These are phyloP conservation scores for Desmodus rotundus DNA, from an alignment of 2,113 vertebrate species.

Conservation along the genomic window DNA sequence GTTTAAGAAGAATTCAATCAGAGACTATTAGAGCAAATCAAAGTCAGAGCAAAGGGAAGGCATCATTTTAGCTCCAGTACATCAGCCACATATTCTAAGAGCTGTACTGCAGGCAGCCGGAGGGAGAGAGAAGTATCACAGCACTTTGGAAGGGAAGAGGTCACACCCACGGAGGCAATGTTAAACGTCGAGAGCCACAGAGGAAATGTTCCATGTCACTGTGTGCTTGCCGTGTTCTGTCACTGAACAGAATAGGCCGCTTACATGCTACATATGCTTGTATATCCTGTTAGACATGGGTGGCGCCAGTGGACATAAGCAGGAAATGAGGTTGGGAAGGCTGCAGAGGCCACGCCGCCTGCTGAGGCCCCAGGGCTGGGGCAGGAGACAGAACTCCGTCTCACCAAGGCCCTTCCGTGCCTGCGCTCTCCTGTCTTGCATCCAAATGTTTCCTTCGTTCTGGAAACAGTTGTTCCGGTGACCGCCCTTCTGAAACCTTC, in stretches of 20 bases:
- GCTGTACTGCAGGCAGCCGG: not conserved
- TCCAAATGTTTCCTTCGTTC: rapidly evolving
- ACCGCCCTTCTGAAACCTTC: not conserved
- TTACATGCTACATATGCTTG: not conserved
- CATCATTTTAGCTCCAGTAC: not conserved
- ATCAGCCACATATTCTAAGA: not conserved
- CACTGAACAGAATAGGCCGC: not conserved
- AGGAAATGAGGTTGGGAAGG: not conserved
- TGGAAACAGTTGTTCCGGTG: not conserved
- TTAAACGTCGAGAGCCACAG: not conserved
- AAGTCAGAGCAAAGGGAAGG: not conserved
- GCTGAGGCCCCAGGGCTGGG: rapidly evolving
- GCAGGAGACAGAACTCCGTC: rapidly evolving
- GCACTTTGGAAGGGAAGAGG: not conserved
- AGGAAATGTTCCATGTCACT: not conserved
- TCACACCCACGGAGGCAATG: no score
- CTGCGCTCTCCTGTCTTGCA: rapidly evolving
- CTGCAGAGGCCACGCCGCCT: no score
- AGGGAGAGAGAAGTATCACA: not conserved
- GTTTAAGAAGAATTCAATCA: not conserved
- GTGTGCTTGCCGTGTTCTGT: not conserved
- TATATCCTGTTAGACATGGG: rapidly evolving
- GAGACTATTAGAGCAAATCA: not conserved
- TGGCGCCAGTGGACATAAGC: no score
- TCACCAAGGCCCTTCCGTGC: not conserved